Evolutionary conservation across 2,888 invertebrate species (phyloP).

Genomic region (Venusia cambrica): DNA sequence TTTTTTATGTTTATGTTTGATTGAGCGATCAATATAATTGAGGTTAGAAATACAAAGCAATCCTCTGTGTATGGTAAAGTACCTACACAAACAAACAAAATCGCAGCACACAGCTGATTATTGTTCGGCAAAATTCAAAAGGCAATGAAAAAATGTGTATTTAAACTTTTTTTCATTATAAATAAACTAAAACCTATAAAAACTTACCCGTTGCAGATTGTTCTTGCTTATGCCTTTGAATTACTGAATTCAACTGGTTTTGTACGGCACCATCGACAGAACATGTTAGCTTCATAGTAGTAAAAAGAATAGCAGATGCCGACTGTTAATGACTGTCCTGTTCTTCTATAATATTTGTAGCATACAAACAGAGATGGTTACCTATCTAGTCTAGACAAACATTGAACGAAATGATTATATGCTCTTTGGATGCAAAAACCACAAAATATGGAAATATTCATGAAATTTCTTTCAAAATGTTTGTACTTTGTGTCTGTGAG

Average conservation of each 20-base stretch:
- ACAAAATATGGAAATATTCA: too few species aligned
- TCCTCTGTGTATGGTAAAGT: too few species aligned
- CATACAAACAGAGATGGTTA: too few species aligned
- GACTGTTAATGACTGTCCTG: too few species aligned
- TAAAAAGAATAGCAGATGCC: too few species aligned
- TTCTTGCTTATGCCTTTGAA: conserved; percentile 47
- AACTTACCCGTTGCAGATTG: conserved; percentile 49
- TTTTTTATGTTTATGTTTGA: not conserved
- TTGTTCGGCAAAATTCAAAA: conserved; percentile 31
- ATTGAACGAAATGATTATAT: too few species aligned
- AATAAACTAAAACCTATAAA: conserved; percentile 13
- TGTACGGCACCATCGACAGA: conserved; percentile 28
- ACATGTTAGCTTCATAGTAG: conserved; percentile 35
- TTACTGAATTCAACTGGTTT: conserved; percentile 33
- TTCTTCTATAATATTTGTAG: too few species aligned
- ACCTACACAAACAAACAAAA: conserved; percentile 17
- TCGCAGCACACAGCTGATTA: conserved; percentile 45
- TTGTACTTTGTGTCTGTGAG: too few species aligned
- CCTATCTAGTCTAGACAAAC: too few species aligned
- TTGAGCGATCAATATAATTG: too few species aligned
- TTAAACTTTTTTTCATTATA: conserved; percentile 22
- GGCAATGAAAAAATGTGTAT: not conserved
- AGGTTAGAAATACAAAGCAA: conserved; percentile 48
- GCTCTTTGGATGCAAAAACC: too few species aligned
- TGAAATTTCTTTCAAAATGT: too few species aligned